A percentile compares a stretch with the other conserved stretches of the same genome.
Conservation (phyloP, 1,140 invertebrate genomes). For the Ericerus pela region DNA sequence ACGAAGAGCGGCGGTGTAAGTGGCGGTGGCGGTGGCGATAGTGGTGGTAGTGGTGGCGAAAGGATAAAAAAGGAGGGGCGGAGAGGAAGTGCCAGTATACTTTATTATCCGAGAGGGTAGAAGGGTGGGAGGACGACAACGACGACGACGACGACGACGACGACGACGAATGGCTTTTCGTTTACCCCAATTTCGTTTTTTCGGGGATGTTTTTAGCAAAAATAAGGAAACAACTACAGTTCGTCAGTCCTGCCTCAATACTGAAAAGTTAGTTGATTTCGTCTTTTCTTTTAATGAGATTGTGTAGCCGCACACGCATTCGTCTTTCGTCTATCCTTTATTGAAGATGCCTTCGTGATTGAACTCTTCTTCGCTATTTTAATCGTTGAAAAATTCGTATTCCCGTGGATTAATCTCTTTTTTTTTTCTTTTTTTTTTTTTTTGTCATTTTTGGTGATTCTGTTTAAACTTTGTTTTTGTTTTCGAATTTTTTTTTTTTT, state of each 20-base stretch:
- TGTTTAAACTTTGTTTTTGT: no score
- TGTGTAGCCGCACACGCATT: not conserved
- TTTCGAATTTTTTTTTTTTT: no score
- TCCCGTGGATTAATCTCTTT: not conserved
- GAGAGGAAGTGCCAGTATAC: not conserved
- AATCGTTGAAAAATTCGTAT: not conserved
- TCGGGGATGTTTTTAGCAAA: not conserved
- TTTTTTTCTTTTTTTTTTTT: no score
- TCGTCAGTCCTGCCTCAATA: constrained; percentile 6
- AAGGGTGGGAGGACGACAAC: no score
- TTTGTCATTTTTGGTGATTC: no score
- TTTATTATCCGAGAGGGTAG: not conserved
- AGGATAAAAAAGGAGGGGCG: no score
- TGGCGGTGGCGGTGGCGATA: no score
- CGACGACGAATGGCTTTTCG: no score
- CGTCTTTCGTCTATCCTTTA: not conserved
- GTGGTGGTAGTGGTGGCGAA: no score
- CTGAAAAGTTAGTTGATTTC: constrained; percentile 1
- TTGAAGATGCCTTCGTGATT: not conserved
- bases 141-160: no score
- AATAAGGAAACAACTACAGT: constrained; percentile 2
- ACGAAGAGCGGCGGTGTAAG: no score
- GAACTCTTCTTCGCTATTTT: not conserved
- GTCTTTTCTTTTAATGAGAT: not conserved
- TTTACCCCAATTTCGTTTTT: not conserved